phyloP scores from a whole-genome alignment of 2,888 invertebrate species.

The Gymnocheta viridis region DNA sequence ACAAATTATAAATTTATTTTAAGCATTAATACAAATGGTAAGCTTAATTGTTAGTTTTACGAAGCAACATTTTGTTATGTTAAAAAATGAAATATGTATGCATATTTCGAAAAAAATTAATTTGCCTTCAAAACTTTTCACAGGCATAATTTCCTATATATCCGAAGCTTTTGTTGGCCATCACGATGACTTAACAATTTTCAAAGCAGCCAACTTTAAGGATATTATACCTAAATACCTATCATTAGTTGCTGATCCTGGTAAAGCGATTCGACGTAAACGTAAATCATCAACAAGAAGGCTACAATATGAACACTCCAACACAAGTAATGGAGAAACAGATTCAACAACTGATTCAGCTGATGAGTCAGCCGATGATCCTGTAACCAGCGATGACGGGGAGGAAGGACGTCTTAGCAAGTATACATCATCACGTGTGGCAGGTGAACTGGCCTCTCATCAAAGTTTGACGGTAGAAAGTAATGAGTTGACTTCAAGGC shows the following conservation, averaged over 20 bases:
- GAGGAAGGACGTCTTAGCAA: slow-evolving; percentile 72
- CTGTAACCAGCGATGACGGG: slow-evolving; percentile 68
- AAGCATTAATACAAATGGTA: slow-evolving; percentile 79
- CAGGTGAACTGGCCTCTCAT: slow-evolving; percentile 76
- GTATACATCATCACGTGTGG: slow-evolving; percentile 75
- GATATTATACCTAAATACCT: slow-evolving; percentile 80
- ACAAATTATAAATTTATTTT: slow-evolving; percentile 80
- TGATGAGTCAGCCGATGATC: slow-evolving; percentile 74
- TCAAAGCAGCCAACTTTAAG: slow-evolving; percentile 79
- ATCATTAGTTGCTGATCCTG: slow-evolving; percentile 80
- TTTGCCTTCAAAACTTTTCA: neutral
- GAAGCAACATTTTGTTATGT: neutral
- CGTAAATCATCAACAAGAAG: slow-evolving; percentile 58
- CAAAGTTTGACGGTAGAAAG: slow-evolving; percentile 77
- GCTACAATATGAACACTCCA: slow-evolving; percentile 19
- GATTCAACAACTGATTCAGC: slow-evolving; percentile 77
- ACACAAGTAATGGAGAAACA: slow-evolving; percentile 70
- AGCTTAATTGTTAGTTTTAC: slow-evolving; percentile 33
- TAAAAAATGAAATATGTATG: neutral
- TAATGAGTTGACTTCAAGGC: slow-evolving; percentile 78
- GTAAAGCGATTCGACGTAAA: slow-evolving; percentile 77
- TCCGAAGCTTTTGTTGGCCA: slow-evolving; percentile 80
- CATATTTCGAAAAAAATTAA: neutral
- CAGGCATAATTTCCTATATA: slow-evolving; percentile 78
- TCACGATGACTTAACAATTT: slow-evolving; percentile 80